These are phyloP conservation scores for Suncus etruscus DNA, from an alignment of 2,113 vertebrate genomes.

Conservation along the genomic window DNA sequence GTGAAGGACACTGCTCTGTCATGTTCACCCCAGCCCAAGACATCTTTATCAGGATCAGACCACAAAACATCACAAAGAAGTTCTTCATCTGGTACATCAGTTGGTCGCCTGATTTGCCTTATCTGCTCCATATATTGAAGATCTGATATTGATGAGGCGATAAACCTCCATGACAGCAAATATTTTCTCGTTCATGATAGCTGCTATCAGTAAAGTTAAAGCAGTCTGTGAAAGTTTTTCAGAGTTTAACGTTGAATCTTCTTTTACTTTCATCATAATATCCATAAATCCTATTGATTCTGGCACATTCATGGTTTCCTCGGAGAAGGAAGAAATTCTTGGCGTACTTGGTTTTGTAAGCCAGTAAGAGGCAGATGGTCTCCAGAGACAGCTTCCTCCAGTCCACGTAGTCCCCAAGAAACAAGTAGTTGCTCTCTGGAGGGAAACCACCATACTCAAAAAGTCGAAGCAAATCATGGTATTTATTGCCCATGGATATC, in stretches of 20 bases:
- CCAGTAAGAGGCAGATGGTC: no score
- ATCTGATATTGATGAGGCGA: conserved; percentile 90
- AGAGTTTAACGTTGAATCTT: no score
- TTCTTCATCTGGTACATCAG: conserved; percentile 98
- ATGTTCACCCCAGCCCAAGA: conserved; percentile 90
- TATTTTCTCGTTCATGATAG: conserved; percentile 99
- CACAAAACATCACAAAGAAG: conserved; percentile 98
- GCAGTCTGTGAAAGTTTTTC: conserved; percentile 69
- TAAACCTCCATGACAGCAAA: conserved; percentile 99
- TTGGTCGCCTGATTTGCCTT: conserved; percentile 98
- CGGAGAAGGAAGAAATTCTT: no score
- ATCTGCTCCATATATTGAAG: conserved; percentile 99
- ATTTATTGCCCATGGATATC: conserved; percentile 99
- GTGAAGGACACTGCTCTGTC: no score
- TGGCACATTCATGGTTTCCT: no score
- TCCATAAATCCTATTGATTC: no score
- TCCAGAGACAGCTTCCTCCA: no score
- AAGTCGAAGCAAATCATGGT: conserved; percentile 97
- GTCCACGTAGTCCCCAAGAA: no score
- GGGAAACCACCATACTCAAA: conserved; percentile 95
- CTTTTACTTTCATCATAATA: no score
- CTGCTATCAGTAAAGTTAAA: conserved; percentile 99
- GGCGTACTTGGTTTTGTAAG: no score
- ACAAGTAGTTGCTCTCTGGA: no score
- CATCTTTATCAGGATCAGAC: conserved; percentile 99